phyloP scores from a whole-genome alignment of 1,140 invertebrate genomes.

The Diprion similis region DNA sequence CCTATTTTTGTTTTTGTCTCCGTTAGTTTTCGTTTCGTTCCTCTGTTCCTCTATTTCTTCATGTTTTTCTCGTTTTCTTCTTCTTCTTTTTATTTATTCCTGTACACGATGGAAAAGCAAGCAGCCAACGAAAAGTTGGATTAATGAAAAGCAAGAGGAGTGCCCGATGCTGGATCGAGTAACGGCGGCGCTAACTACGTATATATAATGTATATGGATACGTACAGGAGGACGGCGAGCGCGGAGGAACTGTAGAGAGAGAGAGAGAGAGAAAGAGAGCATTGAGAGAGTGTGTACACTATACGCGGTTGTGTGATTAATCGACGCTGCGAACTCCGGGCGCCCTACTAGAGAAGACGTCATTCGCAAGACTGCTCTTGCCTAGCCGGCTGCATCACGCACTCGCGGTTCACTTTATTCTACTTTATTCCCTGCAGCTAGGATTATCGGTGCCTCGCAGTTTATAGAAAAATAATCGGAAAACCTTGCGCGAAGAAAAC shows the following conservation, averaged over 20 bases:
- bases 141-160: constrained; percentile 43
- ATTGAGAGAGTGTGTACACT: constrained; percentile 33
- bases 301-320: constrained; percentile 38
- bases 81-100: neutral
- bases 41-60: neutral
- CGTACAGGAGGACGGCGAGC: too few species aligned
- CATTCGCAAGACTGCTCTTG: constrained; percentile 44
- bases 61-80: neutral
- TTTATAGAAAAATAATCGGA: too few species aligned
- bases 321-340: constrained; percentile 33
- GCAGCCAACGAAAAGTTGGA: constrained; percentile 34
- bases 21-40: constrained; percentile 20
- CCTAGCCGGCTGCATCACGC: constrained; percentile 30
- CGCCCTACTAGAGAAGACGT: constrained; percentile 41
- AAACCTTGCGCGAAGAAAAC: too few species aligned
- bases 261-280: constrained; percentile 12
- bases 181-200: neutral
- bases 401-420: constrained; percentile 35
- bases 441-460: too few species aligned
- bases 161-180: neutral
- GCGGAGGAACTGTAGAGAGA: constrained; percentile 13
- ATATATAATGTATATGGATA: neutral
- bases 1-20: neutral
- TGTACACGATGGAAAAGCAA: constrained; percentile 15
- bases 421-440: neutral